Base-by-base conservation (phyloP, 2,113 vertebrate genomes). In the Dinomys branickii region DNA sequence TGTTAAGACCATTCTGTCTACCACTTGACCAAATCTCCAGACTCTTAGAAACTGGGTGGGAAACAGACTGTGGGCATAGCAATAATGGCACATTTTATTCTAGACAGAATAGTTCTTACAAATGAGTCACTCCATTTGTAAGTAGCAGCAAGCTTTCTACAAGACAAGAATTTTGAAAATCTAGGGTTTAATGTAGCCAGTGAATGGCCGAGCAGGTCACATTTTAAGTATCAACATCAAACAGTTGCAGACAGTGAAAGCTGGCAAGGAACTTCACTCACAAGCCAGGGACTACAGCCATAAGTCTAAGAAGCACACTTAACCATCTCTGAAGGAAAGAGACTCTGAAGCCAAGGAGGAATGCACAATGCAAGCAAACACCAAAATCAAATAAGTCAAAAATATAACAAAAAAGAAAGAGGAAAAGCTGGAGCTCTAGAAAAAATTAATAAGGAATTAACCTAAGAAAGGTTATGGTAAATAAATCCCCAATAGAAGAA, bases 91-190 rank as follows among this genome's bases (percentile, higher is more conserved):
- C 17, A 61, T 73, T 91, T 80, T 65, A 88, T 88, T 93, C 33
- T 33, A 58, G 22, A 92, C 90, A 3, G 4, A 38, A 58, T 41
- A 41, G 3, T 77, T 94, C n/a, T 61, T 83, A 77, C 54, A 93
- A 94, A 20, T 19, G 17, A 75, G 24, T 77, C 30, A 82, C 52
- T 47, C 61, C 0, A 67, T 13, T n/a, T 50, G 44, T 54, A 88
- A 35, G 14, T 59, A 89, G n/a, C 88, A 44, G 88, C 10, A 97
- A 91, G 41, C 54, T 73, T 65, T 95, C 33, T 93, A 20, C n/a
- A 63, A 71, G n/a, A n/a, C 84, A 26, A 12, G 20, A 50, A 56
- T 90, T 58, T 50, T 71, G 9, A 91, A 65, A 16, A 73, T 24
- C 20, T 50, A 63, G 56, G 61, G 35, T 92, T 86, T 82, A 90